Evolutionary conservation across 2,113 vertebrate genomes (phyloP), one percentile per base, ranked within the genome.

Genomic region (Acanthisitta chloris): DNA sequence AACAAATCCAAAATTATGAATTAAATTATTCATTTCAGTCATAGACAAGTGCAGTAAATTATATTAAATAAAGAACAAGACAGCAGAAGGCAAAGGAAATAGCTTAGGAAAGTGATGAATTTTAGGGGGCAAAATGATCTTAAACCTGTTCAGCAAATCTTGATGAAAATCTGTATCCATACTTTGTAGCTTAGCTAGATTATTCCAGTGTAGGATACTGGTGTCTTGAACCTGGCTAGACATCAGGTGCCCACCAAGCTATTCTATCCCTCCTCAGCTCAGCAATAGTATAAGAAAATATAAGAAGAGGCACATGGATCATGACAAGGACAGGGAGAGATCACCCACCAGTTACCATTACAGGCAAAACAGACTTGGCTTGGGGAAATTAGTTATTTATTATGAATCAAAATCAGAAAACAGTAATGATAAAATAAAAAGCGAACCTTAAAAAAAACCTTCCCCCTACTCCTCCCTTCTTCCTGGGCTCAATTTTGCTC

Each of bases 171-270:
- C 51, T 20, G 21, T 64, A 55, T 52, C 10, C 2, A n/a, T 67
- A 65, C 28, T 33, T 5, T 33, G 7, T 48, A 78, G 15, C 7
- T 29, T 69, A 38, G 24, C 10, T 59, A 38, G 28, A 49, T 34
- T 20, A n/a, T 79, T 84, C 26, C 17, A 23, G 9, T 45, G 4
- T 12, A 29, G 9, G 5, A 51, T 12, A 33, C 18, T 9, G 36
- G 16, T 9, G 3, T 4, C 25, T 64, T 84, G 40, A 51, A 14
- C 3, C 14, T 57, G 8, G 3, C 29, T 57, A 36, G 48, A 77
- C 4, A 5, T 1, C 23, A 29, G 20, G 19, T 42, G 36, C 6
- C 25, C 29, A 42, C 0, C 0, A 66, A 77, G 14, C 12, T n/a
- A 0, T 20, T 77, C 26, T 77, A n/a, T 45, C 17, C 2, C 13